Evolutionary conservation across 2,797 vertebrate genomes (phyloP).

Genomic region (Myotis daubentonii): DNA sequence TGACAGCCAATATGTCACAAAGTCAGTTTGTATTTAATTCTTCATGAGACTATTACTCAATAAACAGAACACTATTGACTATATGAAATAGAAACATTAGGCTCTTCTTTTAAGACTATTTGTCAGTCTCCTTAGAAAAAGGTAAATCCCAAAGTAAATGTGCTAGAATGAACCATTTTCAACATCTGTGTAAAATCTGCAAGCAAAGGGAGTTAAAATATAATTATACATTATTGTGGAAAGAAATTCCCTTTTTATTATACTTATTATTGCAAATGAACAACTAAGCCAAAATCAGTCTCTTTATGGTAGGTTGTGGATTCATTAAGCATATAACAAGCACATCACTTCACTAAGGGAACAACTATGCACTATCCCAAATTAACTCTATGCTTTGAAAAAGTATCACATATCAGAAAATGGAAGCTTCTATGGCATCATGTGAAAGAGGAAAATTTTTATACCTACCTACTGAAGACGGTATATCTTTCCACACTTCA

Average conservation of each 20-base stretch:
- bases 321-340: constrained; percentile 25
- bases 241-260: constrained; percentile 12
- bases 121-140: constrained; percentile 21
- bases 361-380: background rate
- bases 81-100: constrained; percentile 32
- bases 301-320: background rate
- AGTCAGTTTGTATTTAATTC: constrained; percentile 35
- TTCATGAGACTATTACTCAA: constrained; percentile 61
- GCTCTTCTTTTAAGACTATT: constrained; percentile 24
- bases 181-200: constrained; percentile 34
- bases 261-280: constrained; percentile 17
- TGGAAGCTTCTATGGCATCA: background rate
- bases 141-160: constrained; percentile 3
- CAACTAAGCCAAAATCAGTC: background rate
- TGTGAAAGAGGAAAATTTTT: constrained; percentile 29
- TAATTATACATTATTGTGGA: constrained; percentile 23
- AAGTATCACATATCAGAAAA: constrained; percentile 36
- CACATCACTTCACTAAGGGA: background rate
- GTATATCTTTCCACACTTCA: constrained; percentile 96
- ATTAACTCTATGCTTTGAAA: background rate
- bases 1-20: background rate
- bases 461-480: constrained; percentile 92
- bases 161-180: constrained; percentile 17
- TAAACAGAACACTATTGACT: constrained; percentile 11
- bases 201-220: constrained; percentile 45